These are phyloP conservation scores for Ailurus styani DNA, from an alignment of 2,113 vertebrate genomes.

Conservation along the genomic window DNA sequence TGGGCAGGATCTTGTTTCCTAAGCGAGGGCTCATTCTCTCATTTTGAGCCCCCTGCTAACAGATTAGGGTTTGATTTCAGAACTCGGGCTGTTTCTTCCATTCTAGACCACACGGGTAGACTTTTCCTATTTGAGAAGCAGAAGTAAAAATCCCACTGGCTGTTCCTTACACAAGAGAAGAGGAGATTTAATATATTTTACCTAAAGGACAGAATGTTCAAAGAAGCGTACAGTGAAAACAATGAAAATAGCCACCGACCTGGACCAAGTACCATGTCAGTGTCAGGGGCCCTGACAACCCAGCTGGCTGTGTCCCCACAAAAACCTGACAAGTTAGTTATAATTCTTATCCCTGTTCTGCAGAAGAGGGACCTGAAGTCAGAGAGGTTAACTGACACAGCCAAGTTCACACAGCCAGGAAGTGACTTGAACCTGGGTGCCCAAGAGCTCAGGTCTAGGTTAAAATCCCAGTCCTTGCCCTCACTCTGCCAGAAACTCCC, in stretches of 20 bases:
- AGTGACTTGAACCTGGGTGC: not conserved
- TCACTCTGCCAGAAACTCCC: not conserved
- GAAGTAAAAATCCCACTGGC: not conserved
- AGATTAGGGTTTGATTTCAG: not conserved
- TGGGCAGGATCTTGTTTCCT: not conserved
- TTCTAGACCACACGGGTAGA: not conserved
- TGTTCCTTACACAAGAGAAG: not conserved
- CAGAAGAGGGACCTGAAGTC: not conserved
- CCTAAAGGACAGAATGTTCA: not conserved
- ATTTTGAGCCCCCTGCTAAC: not conserved
- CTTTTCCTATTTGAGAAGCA: not conserved
- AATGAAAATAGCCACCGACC: not conserved
- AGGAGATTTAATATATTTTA: not conserved
- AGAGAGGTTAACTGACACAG: not conserved
- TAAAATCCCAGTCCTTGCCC: not conserved
- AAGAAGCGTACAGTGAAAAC: not conserved
- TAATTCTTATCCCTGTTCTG: too few relatives aligned
- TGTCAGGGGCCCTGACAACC: too few relatives aligned
- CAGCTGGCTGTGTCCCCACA: not conserved
- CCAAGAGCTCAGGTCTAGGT: not conserved
- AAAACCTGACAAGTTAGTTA: not conserved
- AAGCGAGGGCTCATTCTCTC: not conserved
- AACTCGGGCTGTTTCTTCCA: not conserved
- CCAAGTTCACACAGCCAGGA: not conserved
- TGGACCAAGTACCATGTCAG: not conserved